Evolutionary conservation across 2,888 invertebrate genomes (phyloP).

Genomic region (Steinernema scapterisci): DNA sequence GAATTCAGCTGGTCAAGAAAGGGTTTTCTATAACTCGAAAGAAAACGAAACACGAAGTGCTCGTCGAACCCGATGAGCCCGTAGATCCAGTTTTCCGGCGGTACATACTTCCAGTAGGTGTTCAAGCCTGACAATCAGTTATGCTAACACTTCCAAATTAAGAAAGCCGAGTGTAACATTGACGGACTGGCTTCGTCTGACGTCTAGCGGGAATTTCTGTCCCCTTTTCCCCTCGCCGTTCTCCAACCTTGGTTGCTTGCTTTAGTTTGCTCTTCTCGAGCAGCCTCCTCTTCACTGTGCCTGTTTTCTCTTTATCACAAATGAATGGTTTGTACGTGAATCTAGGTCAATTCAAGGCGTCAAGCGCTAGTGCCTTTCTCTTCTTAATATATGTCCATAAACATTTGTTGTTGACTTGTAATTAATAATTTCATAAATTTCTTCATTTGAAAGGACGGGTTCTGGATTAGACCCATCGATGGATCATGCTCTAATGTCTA

Average conservation of each 20-base stretch:
- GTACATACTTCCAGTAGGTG: constrained; percentile 13
- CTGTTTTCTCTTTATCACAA: neutral
- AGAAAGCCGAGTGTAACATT: constrained; percentile 22
- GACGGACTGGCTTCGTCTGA: constrained; percentile 21
- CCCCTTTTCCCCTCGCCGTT: neutral
- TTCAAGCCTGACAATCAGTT: neutral
- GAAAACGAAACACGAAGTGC: constrained; percentile 62
- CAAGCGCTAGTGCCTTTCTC: constrained; percentile 15
- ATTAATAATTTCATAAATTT: too few relatives aligned
- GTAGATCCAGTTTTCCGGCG: constrained; percentile 34
- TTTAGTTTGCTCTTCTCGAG: too few relatives aligned
- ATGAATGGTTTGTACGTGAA: neutral
- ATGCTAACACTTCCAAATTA: neutral
- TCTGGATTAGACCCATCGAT: too few relatives aligned
- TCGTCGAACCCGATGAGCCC: constrained; percentile 64
- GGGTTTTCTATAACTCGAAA: constrained; percentile 64
- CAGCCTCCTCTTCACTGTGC: neutral
- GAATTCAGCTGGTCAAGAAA: constrained; percentile 58
- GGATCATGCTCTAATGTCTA: too few relatives aligned
- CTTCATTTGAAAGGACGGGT: too few relatives aligned
- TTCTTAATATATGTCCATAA: too few relatives aligned
- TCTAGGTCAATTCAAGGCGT: neutral
- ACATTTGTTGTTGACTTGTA: too few relatives aligned
- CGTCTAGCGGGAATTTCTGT: neutral
- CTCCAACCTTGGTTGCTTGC: too few relatives aligned